Evolutionary conservation across 2,797 vertebrate genomes (phyloP), one percentile per base, ranked within the genome.

Genomic region (Neosilurus hyrtlii): DNA sequence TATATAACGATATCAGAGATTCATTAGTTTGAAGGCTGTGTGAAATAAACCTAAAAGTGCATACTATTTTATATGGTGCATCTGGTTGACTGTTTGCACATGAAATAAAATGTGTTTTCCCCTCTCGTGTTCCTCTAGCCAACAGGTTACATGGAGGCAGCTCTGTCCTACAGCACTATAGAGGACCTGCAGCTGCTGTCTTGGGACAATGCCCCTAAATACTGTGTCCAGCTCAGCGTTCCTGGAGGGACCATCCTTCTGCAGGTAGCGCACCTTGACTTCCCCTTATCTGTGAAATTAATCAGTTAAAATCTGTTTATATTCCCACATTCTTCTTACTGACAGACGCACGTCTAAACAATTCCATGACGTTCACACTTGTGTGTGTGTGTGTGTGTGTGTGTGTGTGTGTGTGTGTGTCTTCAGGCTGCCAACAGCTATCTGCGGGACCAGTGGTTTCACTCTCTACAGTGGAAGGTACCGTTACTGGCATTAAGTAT

Each of bases 381-480:
- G 11, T 61, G 37, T 59, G 59, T 35, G 43, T 57, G 9, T 18
- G 10, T 18, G 2, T 61, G 59, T 56, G 15, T 56, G 54, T 56
- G 54, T 56, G 54, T 56, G 54, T 56, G 54, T 56, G 10, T 37
- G 59, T 10, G 59, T 66, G 63, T 67, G 49, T 86, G 57, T 86
- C 70, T 26, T 94, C 93, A 99, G 98, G 98, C 97, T 89, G 97
- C 97, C 84, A 99, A 99, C 95, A 98, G 97, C 91, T 99, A 99
- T 93, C 93, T 98, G 89, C 94, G 98, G 91, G 98, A 99, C 94
- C 98, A 99, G 93, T 99, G 98, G 98, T 99, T 99, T 95, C 97
- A 99, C 93, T 99, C 98, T 35, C 94, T 99, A 88, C 98, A 99
- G 94, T 99, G 98, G 98, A 99, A 99, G 97, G 98, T 99, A 92